phyloP scores from a whole-genome alignment of 2,797 vertebrate genomes.

The Sebastes iracundus region DNA sequence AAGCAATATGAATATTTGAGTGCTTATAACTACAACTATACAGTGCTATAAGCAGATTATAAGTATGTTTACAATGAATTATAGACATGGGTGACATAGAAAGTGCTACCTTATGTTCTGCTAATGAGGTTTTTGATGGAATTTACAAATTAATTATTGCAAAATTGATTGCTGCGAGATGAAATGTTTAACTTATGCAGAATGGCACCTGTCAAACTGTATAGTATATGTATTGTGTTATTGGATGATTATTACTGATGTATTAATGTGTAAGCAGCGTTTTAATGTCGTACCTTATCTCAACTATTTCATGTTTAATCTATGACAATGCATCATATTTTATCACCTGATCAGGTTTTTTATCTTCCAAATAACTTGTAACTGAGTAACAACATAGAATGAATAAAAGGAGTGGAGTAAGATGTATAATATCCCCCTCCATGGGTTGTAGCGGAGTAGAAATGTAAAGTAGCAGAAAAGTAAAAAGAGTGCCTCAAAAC shows the following conservation, averaged over 20 bases:
- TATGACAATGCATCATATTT: neutral
- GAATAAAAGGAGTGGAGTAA: neutral
- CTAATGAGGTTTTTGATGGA: slow-evolving; percentile 44
- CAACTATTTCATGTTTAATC: no score
- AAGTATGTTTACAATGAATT: no score
- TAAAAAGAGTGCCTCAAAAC: neutral
- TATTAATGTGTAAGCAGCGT: no score
- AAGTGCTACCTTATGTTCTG: neutral
- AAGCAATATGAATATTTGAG: no score
- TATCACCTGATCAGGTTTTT: neutral
- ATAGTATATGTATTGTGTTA: neutral
- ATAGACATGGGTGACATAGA: no score
- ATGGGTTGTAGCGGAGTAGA: neutral
- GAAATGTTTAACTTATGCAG: neutral
- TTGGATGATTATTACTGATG: neutral
- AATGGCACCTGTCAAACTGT: neutral
- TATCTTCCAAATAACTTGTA: neutral
- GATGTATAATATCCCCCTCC: neutral
- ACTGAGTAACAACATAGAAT: no score
- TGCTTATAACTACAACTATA: no score
- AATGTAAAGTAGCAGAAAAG: neutral
- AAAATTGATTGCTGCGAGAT: slow-evolving; percentile 3
- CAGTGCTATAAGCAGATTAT: no score
- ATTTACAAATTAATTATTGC: slow-evolving; percentile 42
- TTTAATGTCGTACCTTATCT: no score